Evolutionary conservation across 2,888 invertebrate species (phyloP).

Genomic region (Cyrtodaria siliqua): DNA sequence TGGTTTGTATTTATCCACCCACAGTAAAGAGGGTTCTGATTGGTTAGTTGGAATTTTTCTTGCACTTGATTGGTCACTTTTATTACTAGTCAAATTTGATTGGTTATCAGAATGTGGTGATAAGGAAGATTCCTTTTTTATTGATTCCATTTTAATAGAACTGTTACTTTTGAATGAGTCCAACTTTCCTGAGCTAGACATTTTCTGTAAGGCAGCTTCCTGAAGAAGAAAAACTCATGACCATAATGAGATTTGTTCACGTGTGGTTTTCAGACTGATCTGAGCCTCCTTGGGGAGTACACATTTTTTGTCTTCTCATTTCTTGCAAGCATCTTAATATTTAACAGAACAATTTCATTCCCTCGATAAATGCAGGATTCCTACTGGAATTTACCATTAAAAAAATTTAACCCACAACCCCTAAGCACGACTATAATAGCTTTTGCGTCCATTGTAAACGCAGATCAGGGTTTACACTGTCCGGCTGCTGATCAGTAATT

Average conservation of each 20-base stretch:
- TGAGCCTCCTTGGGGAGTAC: no score
- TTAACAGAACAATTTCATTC: no score
- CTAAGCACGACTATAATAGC: no score
- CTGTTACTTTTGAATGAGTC: conserved; percentile 40
- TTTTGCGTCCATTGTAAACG: no score
- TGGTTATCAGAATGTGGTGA: conserved; percentile 9
- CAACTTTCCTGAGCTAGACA: conserved; percentile 1
- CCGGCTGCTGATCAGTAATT: no score
- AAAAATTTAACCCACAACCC: not conserved
- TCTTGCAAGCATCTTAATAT: no score
- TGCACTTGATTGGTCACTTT: conserved; percentile 34
- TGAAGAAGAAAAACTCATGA: no score
- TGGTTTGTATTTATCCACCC: conserved; percentile 99
- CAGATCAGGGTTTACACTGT: no score
- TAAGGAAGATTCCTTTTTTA: conserved; percentile 13
- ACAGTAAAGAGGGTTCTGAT: conserved; percentile 86
- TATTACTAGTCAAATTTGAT: conserved; percentile 29
- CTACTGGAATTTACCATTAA: not conserved
- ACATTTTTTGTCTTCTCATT: no score
- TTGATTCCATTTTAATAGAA: conserved; percentile 4
- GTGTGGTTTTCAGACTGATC: no score
- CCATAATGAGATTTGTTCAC: no score
- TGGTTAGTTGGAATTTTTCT: conserved; percentile 48
- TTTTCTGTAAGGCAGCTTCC: conserved; percentile 23
- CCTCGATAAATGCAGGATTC: no score